Evolutionary conservation across 2,113 vertebrate genomes (phyloP).

Genomic region (Thunnus maccoyii): DNA sequence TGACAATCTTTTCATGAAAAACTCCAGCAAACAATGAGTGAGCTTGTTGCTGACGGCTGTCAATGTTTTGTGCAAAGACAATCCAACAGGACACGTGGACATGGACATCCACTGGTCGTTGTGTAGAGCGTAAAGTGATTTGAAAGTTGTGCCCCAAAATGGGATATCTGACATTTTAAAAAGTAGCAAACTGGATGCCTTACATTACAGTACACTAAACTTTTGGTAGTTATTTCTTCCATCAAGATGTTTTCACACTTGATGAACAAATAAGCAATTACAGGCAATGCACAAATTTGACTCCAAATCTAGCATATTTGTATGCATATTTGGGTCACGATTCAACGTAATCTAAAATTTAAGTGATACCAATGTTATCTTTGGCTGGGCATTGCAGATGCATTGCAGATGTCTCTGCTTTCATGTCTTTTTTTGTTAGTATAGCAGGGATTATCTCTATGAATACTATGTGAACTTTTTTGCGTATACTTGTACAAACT

Average conservation of each 20-base stretch:
- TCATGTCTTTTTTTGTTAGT: background rate
- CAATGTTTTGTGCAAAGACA: slow-evolving; percentile 1
- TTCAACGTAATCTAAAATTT: background rate
- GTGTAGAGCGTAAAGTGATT: background rate
- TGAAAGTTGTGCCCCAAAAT: background rate
- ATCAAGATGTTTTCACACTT: too few species aligned
- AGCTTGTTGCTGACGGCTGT: slow-evolving; percentile 22
- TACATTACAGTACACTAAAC: background rate
- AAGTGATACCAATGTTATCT: background rate
- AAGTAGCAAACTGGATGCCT: background rate
- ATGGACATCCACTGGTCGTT: background rate
- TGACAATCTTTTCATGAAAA: slow-evolving; percentile 33
- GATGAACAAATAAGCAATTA: background rate
- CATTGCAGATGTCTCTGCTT: background rate
- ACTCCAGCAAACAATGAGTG: slow-evolving; percentile 39
- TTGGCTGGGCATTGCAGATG: background rate
- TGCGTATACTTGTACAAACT: too few species aligned
- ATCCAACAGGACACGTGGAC: slow-evolving; percentile 2
- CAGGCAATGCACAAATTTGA: background rate
- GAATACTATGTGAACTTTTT: background rate
- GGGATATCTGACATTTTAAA: background rate
- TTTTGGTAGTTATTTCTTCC: too few species aligned
- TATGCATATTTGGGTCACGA: background rate
- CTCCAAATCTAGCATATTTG: background rate
- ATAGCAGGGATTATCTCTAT: background rate